Evolutionary conservation across 2,797 vertebrate species (phyloP).

Genomic region (Mormyrops boulengeri): DNA sequence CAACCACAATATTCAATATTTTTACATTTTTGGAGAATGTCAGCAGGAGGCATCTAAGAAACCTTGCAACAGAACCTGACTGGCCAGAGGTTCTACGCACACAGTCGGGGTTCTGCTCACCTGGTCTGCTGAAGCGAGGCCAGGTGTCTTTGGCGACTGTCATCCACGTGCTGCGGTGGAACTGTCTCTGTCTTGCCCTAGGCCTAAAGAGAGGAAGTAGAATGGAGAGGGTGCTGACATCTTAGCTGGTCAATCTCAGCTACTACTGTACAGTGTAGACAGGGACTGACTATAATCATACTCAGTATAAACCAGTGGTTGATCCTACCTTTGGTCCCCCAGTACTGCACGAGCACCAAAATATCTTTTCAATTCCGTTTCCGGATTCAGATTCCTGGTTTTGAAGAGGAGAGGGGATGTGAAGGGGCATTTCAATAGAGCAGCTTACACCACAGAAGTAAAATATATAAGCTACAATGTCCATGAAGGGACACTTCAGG

Average conservation of each 20-base stretch:
- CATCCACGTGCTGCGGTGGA: constrained; percentile 83
- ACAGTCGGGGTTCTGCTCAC: constrained; percentile 45
- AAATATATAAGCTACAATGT: not conserved
- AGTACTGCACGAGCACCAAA: constrained; percentile 91
- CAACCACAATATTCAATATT: not conserved
- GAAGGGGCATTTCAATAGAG: not conserved
- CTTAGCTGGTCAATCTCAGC: not conserved
- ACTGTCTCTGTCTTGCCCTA: constrained; percentile 79
- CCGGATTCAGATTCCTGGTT: constrained; percentile 86
- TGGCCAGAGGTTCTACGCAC: not conserved
- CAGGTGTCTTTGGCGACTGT: constrained; percentile 81
- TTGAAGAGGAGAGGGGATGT: constrained; percentile 12
- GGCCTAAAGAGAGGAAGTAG: constrained; percentile 53
- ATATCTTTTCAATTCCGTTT: constrained; percentile 91
- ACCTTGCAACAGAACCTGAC: not conserved
- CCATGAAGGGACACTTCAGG: not conserved
- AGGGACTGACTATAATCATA: not conserved
- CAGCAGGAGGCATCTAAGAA: not conserved
- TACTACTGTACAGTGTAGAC: not conserved
- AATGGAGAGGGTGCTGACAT: not conserved
- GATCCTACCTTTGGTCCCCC: constrained; percentile 83
- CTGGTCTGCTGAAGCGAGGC: constrained; percentile 89
- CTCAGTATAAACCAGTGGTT: not conserved
- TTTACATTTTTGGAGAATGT: not conserved
- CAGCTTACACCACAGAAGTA: not conserved